These are phyloP conservation scores for Phalera bucephala DNA, from an alignment of 2,888 invertebrate species.

Conservation along the genomic window DNA sequence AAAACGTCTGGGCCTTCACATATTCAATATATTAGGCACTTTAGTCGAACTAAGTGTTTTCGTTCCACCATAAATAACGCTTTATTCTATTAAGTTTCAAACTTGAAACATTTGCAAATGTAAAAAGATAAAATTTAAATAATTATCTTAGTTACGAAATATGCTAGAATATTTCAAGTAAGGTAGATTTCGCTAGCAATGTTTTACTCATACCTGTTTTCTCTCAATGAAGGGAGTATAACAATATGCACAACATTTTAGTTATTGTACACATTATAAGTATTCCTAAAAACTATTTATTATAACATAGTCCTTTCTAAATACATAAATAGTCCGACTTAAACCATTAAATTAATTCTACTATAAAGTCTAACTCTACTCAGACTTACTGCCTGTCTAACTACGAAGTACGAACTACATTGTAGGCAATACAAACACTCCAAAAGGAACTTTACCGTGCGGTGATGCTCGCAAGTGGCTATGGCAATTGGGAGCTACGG, in stretches of 20 bases:
- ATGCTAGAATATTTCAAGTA: not conserved
- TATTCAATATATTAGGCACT: too few species aligned
- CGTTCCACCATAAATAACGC: too few species aligned
- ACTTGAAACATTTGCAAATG: slow-evolving; percentile 17
- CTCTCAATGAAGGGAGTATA: slow-evolving; percentile 4
- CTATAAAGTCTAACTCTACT: slow-evolving; percentile 41
- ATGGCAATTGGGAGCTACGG: slow-evolving; percentile 67
- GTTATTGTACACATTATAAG: not conserved
- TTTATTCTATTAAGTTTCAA: too few species aligned
- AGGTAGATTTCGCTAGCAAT: not conserved
- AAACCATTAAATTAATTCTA: slow-evolving; percentile 17
- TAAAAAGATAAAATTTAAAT: not conserved
- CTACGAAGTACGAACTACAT: slow-evolving; percentile 48
- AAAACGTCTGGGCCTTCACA: too few species aligned
- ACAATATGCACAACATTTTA: slow-evolving; percentile 6
- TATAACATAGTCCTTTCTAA: slow-evolving; percentile 18
- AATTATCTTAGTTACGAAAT: too few species aligned
- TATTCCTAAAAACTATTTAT: slow-evolving; percentile 1
- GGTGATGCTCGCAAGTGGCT: slow-evolving; percentile 68
- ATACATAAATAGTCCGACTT: too few species aligned
- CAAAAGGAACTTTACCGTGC: slow-evolving; percentile 75
- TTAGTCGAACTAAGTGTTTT: too few species aligned
- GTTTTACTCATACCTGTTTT: not conserved
- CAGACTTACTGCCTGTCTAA: slow-evolving; percentile 43
- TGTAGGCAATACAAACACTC: slow-evolving; percentile 44